phyloP scores from a whole-genome alignment of 2,888 invertebrate species.

The Troides oblongomaculatus region DNA sequence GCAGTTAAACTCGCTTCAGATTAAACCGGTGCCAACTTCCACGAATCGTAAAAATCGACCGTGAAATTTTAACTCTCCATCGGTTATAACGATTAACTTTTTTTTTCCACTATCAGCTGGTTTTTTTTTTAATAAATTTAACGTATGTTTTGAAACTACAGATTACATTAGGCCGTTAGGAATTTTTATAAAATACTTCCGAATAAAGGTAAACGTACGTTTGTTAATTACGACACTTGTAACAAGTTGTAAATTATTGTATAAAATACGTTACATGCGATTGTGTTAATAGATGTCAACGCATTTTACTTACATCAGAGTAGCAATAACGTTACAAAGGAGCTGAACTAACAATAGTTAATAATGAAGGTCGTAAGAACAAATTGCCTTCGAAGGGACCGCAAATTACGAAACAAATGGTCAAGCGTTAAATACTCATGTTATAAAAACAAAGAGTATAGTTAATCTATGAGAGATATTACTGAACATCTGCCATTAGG shows the following conservation, averaged over 20 bases:
- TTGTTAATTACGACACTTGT: too few relatives aligned
- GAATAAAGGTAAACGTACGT: too few relatives aligned
- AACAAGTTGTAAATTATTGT: too few relatives aligned
- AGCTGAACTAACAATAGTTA: not conserved
- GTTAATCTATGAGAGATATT: slow-evolving; percentile 75
- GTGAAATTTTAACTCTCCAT: slow-evolving; percentile 73
- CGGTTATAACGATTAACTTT: slow-evolving; percentile 53
- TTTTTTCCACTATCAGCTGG: slow-evolving; percentile 1
- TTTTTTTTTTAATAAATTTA: slow-evolving; percentile 13
- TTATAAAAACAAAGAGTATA: slow-evolving; percentile 72
- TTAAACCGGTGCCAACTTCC: slow-evolving; percentile 74
- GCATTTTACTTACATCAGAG: too few relatives aligned
- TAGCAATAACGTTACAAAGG: not conserved
- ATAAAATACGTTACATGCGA: too few relatives aligned
- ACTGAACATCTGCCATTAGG: slow-evolving; percentile 76
- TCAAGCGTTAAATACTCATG: slow-evolving; percentile 68
- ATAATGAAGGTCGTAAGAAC: slow-evolving; percentile 49
- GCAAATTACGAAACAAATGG: slow-evolving; percentile 64
- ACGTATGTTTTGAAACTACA: slow-evolving; percentile 6
- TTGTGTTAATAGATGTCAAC: too few relatives aligned
- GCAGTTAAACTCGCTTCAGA: slow-evolving; percentile 67
- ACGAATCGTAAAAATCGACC: slow-evolving; percentile 76
- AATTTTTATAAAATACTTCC: not conserved
- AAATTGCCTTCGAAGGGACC: slow-evolving; percentile 65
- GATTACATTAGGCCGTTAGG: not conserved